Base-by-base conservation (phyloP, 1,140 invertebrate genomes). In the Glossosoma conforme region DNA sequence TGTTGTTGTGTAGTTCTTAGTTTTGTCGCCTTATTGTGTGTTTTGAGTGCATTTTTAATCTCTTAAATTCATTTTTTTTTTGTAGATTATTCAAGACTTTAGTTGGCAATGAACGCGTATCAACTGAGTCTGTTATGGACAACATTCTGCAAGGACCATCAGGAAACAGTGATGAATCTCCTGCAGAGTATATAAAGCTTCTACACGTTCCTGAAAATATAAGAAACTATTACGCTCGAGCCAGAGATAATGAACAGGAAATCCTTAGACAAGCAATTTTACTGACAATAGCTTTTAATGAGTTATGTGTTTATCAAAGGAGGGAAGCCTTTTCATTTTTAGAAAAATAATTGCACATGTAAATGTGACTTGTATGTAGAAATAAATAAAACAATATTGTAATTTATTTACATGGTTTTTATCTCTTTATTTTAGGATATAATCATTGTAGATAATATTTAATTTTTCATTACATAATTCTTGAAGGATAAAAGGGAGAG, bases 291-390 rank as follows among this genome's bases (percentile, higher is more conserved):
- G 73, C 72, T 15, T 75, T 75, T 48, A 72, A 70, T 67, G 71
- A 75, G 43, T 28, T 75, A 0, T 75, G 70, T 54, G 60, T 75
- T 43, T 68, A 69, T 62, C 63, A 63, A 32, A 70, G 72, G n/a
- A n/a, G n/a, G n/a, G n/a, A n/a, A n/a, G n/a, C n/a, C n/a, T n/a
- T n/a, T n/a, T n/a, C n/a, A n/a, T n/a, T n/a, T n/a, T n/a, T n/a
- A n/a, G n/a, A n/a, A n/a, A n/a, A n/a, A n/a, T n/a, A n/a, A n/a
- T n/a, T n/a, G n/a, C n/a, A n/a, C n/a, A n/a, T n/a, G n/a, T n/a
- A n/a, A n/a, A n/a, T n/a, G n/a, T n/a, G n/a, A n/a, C n/a, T n/a
- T n/a, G n/a, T n/a, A n/a, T n/a, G n/a, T n/a, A n/a, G n/a, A n/a
- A n/a, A n/a, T n/a, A n/a, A n/a, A n/a, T n/a, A n/a, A 28, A 8